phyloP scores from a whole-genome alignment of 2,797 vertebrate species.

The Microchirus variegatus region DNA sequence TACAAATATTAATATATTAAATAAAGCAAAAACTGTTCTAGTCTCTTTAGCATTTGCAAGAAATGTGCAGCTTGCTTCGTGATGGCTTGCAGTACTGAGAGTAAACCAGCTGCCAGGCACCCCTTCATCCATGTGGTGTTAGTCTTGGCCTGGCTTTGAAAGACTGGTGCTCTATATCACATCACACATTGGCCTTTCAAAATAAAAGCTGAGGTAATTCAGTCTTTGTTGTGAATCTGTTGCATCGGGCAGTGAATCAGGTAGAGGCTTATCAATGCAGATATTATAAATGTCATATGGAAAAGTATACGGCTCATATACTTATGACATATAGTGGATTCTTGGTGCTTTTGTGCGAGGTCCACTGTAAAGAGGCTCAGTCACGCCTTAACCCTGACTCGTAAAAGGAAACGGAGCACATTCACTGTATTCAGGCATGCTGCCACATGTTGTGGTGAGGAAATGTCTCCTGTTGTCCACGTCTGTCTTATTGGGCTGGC shows the following conservation, averaged over 20 bases:
- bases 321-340: conserved; percentile 28
- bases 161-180: conserved; percentile 10
- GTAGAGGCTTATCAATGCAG: conserved; percentile 7
- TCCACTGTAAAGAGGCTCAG: conserved; percentile 63
- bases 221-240: conserved; percentile 26
- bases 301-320: conserved; percentile 22
- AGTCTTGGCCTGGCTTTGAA: neutral
- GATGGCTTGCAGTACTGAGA: neutral
- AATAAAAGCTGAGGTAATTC: conserved; percentile 18
- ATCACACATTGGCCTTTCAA: conserved; percentile 28
- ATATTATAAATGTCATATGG: conserved; percentile 30
- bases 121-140: conserved; percentile 1
- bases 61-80: neutral
- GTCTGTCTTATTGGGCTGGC: conserved; percentile 37
- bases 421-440: conserved; percentile 32
- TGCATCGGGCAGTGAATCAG: conserved; percentile 12
- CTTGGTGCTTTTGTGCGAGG: conserved; percentile 57
- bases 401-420: conserved; percentile 53
- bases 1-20: no score
- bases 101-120: neutral
- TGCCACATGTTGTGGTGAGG: conserved; percentile 31
- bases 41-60: neutral
- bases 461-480: conserved; percentile 40
- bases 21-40: neutral
- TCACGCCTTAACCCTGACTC: conserved; percentile 50